Evolutionary conservation across 2,888 invertebrate species (phyloP).

Genomic region (Micoletzkya japonica): DNA sequence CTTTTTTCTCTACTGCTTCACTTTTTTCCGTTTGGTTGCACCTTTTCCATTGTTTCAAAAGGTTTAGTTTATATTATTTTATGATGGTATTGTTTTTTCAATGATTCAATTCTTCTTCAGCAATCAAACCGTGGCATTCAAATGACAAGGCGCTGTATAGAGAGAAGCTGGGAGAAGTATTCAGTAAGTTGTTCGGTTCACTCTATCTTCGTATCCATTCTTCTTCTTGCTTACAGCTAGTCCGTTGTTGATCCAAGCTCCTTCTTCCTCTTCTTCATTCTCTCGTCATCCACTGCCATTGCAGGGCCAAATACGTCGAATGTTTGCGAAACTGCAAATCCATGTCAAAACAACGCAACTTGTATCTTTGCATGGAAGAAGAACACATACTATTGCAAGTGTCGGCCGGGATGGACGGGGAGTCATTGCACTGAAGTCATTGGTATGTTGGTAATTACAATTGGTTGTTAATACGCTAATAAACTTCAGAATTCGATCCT

Average conservation of each 20-base stretch:
- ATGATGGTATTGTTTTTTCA: neutral
- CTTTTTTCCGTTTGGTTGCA: neutral
- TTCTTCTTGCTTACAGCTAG: too few species aligned
- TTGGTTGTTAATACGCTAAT: neutral
- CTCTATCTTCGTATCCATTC: too few species aligned
- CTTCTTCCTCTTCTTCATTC: constrained; percentile 1
- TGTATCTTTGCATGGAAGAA: constrained; percentile 55
- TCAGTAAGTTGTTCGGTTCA: constrained; percentile 37
- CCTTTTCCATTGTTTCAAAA: neutral
- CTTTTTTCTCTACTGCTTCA: too few species aligned
- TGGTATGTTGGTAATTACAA: constrained; percentile 41
- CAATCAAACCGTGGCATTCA: constrained; percentile 52
- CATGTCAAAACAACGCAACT: constrained; percentile 57
- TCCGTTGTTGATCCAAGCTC: constrained; percentile 7
- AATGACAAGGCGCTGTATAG: constrained; percentile 49
- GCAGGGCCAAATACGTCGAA: constrained; percentile 46
- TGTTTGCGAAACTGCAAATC: constrained; percentile 50
- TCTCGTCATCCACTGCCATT: neutral
- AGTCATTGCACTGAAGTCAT: constrained; percentile 52
- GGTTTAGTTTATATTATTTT: neutral
- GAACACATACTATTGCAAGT: constrained; percentile 55
- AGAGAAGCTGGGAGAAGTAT: constrained; percentile 43
- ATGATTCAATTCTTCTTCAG: constrained; percentile 31
- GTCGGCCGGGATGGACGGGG: constrained; percentile 51
- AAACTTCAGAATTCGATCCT: constrained; percentile 50